phyloP scores from a whole-genome alignment of 2,888 invertebrate genomes.

The Lepidochitona cinerea region DNA sequence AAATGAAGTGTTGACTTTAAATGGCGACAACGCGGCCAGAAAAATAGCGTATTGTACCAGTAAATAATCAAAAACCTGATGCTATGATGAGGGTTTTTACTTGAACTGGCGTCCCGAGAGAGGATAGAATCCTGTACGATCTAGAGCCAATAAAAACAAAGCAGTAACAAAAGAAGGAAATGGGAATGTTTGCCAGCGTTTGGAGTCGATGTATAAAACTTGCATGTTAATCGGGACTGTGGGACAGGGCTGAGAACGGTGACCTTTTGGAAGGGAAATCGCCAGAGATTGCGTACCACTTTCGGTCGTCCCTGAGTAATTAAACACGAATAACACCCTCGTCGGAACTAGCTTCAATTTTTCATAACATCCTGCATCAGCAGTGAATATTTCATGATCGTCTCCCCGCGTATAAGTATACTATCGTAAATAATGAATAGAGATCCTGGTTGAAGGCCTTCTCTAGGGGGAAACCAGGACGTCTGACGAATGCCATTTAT shows the following conservation, averaged over 20 bases:
- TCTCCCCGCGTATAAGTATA: neutral
- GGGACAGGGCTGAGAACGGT: neutral
- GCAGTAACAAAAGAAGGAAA: neutral
- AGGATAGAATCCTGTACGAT: too few relatives aligned
- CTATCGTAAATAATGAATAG: constrained; percentile 4
- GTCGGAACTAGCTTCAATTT: constrained; percentile 5
- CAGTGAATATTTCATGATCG: constrained; percentile 1
- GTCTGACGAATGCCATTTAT: too few relatives aligned
- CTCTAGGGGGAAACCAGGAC: too few relatives aligned
- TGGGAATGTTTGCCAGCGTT: neutral
- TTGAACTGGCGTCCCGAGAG: too few relatives aligned
- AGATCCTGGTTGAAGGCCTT: neutral
- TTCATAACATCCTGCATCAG: constrained; percentile 9
- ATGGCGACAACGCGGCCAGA: too few relatives aligned
- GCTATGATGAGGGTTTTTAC: too few relatives aligned
- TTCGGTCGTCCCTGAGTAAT: constrained; percentile 2
- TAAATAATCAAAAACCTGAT: too few relatives aligned
- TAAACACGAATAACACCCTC: neutral
- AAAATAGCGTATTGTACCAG: too few relatives aligned
- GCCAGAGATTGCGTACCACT: neutral
- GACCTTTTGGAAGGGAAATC: constrained; percentile 1
- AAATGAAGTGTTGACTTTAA: too few relatives aligned
- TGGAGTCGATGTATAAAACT: neutral
- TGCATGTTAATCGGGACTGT: constrained; percentile 5
- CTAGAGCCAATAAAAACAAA: neutral